Base-by-base conservation (phyloP, 1,140 invertebrate genomes). In the Gerris buenoi region DNA sequence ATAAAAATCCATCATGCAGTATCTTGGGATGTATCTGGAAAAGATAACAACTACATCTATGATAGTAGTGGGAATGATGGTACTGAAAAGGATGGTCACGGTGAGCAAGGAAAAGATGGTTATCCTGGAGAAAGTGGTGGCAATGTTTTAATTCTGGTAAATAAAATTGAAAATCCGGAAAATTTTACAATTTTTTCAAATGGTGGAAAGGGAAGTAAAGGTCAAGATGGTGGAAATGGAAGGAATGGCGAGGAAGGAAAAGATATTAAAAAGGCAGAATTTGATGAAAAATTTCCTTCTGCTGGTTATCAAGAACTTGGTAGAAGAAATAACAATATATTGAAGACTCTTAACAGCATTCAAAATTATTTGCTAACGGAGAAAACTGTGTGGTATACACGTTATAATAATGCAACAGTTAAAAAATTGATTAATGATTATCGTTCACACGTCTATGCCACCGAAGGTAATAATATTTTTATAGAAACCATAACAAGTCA, bases 41-140 rank as follows among this genome's bases (percentile, higher is more conserved):
- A 10, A 10, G 33, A 46, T 46, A 46, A 46, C 33, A 18, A 46
- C 18, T 46, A 10, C 18, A 18, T 18, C 5, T 46, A 10, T 18
- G 5, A 5, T 46, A 60, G 67, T 33, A 65, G 70, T 65, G 56
- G 61, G 57, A 60, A 68, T 33, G 67, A 71, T 65, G 56, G 61
- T 59, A 18, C 25, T 65, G 59, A 3, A 64, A 60, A 68, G 25
- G 25, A 13, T 18, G 18, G 27, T 10, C 29, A 59, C 33, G 68
- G 65, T 68, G 33, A 27, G n/a, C 61, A 62, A 63, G 25, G 68
- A 68, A 18, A 64, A 68, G 59, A 61, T 61, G 59, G 59, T 5
- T 22, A 61, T 28, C 22, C 70, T 63, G 71, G 71, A 25, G 70
- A 72, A 58, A 72, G 70, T 68, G 71, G 71, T 25, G 71, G 71